Conservation (phyloP, 1,140 invertebrate genomes). For the Drosophila ogumai region DNA sequence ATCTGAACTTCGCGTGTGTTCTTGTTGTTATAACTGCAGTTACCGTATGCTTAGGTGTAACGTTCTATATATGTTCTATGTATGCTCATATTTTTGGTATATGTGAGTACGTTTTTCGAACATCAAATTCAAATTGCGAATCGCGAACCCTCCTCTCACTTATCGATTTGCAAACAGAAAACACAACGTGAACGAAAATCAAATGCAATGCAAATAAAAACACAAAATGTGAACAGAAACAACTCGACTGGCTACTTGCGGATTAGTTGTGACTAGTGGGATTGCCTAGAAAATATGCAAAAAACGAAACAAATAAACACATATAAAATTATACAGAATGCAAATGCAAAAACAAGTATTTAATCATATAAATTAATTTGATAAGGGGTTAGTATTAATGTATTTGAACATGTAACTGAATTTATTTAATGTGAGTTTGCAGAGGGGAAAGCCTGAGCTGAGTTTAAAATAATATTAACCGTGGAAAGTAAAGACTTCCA, state of each 20-base stretch:
- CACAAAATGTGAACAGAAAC: slow-evolving; percentile 74
- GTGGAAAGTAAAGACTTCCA: not conserved
- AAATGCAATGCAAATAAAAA: slow-evolving; percentile 62
- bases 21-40: slow-evolving; percentile 32
- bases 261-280: slow-evolving; percentile 84
- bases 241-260: slow-evolving; percentile 64
- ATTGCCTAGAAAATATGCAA: slow-evolving; percentile 82
- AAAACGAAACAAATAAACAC: slow-evolving; percentile 42
- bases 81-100: slow-evolving; percentile 29
- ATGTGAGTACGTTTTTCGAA: slow-evolving; percentile 26
- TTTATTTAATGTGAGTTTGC: not conserved
- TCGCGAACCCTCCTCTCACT: slow-evolving; percentile 24
- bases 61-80: slow-evolving; percentile 36
- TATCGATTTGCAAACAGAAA: slow-evolving; percentile 32
- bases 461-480: not conserved
- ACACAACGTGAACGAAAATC: slow-evolving; percentile 54
- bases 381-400: slow-evolving; percentile 7
- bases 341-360: slow-evolving; percentile 25
- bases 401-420: slow-evolving; percentile 2
- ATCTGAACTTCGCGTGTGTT: slow-evolving; percentile 71
- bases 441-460: not conserved
- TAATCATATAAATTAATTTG: slow-evolving; percentile 8
- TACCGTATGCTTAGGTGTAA: slow-evolving; percentile 59
- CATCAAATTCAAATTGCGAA: slow-evolving; percentile 35
- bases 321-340: slow-evolving; percentile 38